Evolutionary conservation across 1,140 invertebrate species (phyloP).

Genomic region (Drosophila quadrilineata): DNA sequence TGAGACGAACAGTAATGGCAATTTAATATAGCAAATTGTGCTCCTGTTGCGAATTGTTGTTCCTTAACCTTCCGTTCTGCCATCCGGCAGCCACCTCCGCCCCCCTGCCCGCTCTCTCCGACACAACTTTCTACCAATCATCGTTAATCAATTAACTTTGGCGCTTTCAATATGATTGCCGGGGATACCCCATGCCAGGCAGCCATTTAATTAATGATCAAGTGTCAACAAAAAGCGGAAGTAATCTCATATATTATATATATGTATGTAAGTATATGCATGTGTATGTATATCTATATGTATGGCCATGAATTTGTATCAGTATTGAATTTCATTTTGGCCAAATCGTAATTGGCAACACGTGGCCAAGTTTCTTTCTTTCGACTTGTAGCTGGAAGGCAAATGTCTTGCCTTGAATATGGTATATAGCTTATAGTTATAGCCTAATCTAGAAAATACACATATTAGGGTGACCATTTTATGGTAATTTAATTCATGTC

Average conservation of each 20-base stretch:
- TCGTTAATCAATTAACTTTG: slow-evolving; percentile 70
- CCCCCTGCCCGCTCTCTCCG: too few relatives aligned
- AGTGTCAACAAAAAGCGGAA: slow-evolving; percentile 59
- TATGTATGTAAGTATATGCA: background rate
- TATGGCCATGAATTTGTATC: too few relatives aligned
- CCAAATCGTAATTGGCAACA: slow-evolving; percentile 38
- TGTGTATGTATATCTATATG: background rate
- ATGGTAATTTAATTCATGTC: too few relatives aligned
- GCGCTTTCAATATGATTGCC: slow-evolving; percentile 51
- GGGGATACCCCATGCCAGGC: slow-evolving; percentile 10
- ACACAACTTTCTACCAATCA: background rate
- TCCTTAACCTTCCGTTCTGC: background rate
- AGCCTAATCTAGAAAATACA: too few relatives aligned
- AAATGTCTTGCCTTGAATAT: too few relatives aligned
- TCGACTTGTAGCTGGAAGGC: slow-evolving; percentile 11
- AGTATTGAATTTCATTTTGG: slow-evolving; percentile 61
- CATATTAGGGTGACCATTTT: too few relatives aligned
- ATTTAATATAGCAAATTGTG: slow-evolving; percentile 75
- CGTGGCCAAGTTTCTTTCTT: slow-evolving; percentile 33
- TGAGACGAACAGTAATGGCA: slow-evolving; percentile 43
- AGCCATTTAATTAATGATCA: slow-evolving; percentile 76
- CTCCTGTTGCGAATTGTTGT: slow-evolving; percentile 46
- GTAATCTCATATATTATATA: slow-evolving; percentile 63
- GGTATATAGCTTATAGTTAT: too few relatives aligned
- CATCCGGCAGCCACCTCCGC: background rate